Conservation (phyloP, 2,113 vertebrate species). For the Cygnus atratus region DNA sequence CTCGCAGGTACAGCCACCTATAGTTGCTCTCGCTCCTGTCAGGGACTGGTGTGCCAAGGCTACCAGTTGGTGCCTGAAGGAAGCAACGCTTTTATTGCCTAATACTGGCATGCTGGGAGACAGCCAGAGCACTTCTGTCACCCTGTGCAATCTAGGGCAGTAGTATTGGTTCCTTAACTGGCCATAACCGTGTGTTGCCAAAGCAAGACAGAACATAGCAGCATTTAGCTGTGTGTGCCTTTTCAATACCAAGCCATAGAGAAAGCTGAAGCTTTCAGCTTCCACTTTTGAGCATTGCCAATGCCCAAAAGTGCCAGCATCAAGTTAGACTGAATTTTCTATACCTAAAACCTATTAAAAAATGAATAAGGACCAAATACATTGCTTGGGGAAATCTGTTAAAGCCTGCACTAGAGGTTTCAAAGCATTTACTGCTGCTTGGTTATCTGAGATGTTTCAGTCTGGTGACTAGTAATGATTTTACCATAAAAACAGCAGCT, state of each 20-base stretch:
- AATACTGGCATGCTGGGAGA: neutral
- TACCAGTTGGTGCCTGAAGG: neutral
- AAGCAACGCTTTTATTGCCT: neutral
- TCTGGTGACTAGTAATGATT: neutral
- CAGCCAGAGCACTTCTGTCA: neutral
- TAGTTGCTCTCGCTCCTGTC: neutral
- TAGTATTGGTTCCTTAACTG: neutral
- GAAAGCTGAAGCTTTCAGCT: constrained; percentile 42
- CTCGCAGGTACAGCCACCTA: neutral
- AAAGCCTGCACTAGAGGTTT: neutral
- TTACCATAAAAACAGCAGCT: neutral
- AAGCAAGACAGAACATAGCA: neutral
- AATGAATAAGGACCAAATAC: constrained; percentile 12
- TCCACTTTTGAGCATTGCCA: constrained; percentile 18
- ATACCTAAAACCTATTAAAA: constrained; percentile 14
- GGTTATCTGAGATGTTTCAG: neutral
- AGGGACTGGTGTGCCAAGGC: neutral
- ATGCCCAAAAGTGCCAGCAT: constrained; percentile 26
- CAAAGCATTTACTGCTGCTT: neutral
- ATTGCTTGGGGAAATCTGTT: neutral
- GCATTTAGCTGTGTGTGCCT: neutral
- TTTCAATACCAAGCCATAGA: neutral
- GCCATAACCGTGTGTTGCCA: neutral
- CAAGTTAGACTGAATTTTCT: constrained; percentile 8
- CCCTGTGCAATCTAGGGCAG: neutral